Evolutionary conservation across 2,888 invertebrate species (phyloP).

Genomic region (Aleiodes testaceus): DNA sequence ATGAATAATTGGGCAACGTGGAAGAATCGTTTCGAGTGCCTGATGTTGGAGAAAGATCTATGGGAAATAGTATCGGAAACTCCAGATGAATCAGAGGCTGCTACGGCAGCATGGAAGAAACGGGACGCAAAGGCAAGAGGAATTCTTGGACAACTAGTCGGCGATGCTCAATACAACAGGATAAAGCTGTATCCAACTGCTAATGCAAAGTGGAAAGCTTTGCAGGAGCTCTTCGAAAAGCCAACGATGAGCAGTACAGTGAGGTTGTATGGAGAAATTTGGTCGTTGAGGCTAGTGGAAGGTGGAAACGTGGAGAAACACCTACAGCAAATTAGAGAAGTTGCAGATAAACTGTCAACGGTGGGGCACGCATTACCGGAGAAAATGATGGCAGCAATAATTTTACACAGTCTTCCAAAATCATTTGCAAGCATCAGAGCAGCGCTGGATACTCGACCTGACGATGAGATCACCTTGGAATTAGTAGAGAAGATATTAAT

Average conservation of each 20-base stretch:
- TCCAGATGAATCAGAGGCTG: background rate
- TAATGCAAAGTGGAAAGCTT: background rate
- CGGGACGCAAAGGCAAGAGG: slow-evolving; percentile 12
- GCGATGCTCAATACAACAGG: background rate
- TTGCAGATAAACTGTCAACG: background rate
- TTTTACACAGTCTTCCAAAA: background rate
- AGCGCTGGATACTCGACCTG: slow-evolving; percentile 2
- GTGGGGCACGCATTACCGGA: background rate
- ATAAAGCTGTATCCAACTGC: background rate
- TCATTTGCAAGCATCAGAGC: background rate
- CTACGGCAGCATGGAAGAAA: background rate
- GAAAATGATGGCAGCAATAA: background rate
- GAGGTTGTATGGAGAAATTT: background rate
- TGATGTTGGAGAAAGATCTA: background rate
- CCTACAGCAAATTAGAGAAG: background rate
- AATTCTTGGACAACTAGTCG: background rate
- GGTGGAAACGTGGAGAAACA: background rate
- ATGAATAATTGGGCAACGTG: background rate
- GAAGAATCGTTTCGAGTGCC: background rate
- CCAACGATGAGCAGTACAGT: background rate
- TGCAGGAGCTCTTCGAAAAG: background rate
- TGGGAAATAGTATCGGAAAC: background rate
- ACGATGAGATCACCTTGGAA: background rate
- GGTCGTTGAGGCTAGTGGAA: background rate
- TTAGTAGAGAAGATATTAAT: background rate